Conservation (phyloP, 2,888 invertebrate species). For the Alcis repandata region DNA sequence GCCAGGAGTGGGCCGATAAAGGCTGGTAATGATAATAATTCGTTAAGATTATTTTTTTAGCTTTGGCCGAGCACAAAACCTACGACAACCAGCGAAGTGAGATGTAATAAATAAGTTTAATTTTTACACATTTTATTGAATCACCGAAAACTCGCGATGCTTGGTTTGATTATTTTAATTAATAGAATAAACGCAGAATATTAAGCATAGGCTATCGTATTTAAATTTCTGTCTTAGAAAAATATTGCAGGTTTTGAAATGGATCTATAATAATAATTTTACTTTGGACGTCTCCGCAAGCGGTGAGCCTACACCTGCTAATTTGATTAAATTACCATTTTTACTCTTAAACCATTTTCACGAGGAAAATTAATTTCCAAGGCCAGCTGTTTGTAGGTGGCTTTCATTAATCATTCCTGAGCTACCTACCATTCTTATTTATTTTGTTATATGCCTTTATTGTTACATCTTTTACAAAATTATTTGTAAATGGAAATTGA, state of each 20-base stretch:
- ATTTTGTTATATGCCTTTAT: conserved; percentile 34
- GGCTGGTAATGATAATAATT: too few relatives aligned
- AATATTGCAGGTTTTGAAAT: conserved; percentile 2
- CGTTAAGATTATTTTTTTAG: too few relatives aligned
- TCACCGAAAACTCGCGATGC: background rate
- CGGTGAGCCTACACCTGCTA: conserved; percentile 24
- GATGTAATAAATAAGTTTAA: too few relatives aligned
- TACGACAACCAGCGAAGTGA: too few relatives aligned
- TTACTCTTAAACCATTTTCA: conserved; percentile 38
- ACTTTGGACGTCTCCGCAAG: conserved; percentile 11
- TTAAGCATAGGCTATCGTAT: background rate
- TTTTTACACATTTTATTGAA: too few relatives aligned
- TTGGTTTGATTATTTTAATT: background rate
- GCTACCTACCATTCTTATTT: conserved; percentile 38
- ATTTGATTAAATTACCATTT: conserved; percentile 37
- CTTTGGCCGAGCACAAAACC: too few relatives aligned
- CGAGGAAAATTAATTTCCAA: conserved; percentile 41
- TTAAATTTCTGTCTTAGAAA: background rate
- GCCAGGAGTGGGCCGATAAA: too few relatives aligned
- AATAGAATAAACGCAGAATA: background rate
- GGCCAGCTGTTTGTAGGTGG: conserved; percentile 37
- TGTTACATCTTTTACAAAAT: conserved; percentile 36
- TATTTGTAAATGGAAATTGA: conserved; percentile 34
- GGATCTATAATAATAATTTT: conserved; percentile 15
- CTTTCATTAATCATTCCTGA: conserved; percentile 45